These are phyloP conservation scores for Thalpophila matura DNA, from an alignment of 2,888 invertebrate species.

Conservation along the genomic window DNA sequence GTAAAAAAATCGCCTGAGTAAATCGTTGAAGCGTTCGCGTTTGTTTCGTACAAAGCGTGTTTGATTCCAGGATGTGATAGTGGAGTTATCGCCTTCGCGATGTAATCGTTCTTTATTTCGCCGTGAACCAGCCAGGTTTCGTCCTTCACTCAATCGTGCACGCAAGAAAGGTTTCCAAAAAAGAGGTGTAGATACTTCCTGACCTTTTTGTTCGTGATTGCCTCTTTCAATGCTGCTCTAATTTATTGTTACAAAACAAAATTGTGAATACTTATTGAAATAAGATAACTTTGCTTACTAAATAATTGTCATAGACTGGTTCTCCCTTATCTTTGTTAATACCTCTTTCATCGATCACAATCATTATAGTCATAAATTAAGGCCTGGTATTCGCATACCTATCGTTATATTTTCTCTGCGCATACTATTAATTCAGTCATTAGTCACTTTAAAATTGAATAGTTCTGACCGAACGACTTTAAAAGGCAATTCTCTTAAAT, in stretches of 20 bases:
- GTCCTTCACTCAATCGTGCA: slow-evolving; percentile 61
- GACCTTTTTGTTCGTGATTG: slow-evolving; percentile 46
- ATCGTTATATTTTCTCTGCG: slow-evolving; percentile 9
- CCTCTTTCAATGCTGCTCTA: slow-evolving; percentile 27
- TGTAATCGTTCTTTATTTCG: slow-evolving; percentile 68
- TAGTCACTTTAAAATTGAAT: slow-evolving; percentile 43
- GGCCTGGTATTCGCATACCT: slow-evolving; percentile 21
- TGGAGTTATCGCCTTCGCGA: slow-evolving; percentile 68
- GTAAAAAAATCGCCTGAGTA: slow-evolving; percentile 75
- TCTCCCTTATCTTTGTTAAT: background rate
- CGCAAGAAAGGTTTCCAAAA: slow-evolving; percentile 57
- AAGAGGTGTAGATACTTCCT: slow-evolving; percentile 49
- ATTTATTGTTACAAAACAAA: slow-evolving; percentile 28
- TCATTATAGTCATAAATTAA: slow-evolving; percentile 21
- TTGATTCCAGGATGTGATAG: slow-evolving; percentile 72
- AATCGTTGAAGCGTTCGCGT: slow-evolving; percentile 75
- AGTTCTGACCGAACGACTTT: slow-evolving; percentile 61
- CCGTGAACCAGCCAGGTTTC: slow-evolving; percentile 52
- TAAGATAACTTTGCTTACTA: slow-evolving; percentile 3
- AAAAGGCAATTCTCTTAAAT: slow-evolving; percentile 65
- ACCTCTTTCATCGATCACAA: slow-evolving; percentile 4
- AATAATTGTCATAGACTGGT: slow-evolving; percentile 8
- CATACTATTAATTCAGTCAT: slow-evolving; percentile 46
- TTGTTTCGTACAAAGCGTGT: slow-evolving; percentile 70
- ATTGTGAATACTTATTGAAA: slow-evolving; percentile 4